A percentile compares a stretch with the other conserved stretches of the same genome.
Conservation (phyloP, 2,888 invertebrate genomes). For the Drosophila prolongata region DNA sequence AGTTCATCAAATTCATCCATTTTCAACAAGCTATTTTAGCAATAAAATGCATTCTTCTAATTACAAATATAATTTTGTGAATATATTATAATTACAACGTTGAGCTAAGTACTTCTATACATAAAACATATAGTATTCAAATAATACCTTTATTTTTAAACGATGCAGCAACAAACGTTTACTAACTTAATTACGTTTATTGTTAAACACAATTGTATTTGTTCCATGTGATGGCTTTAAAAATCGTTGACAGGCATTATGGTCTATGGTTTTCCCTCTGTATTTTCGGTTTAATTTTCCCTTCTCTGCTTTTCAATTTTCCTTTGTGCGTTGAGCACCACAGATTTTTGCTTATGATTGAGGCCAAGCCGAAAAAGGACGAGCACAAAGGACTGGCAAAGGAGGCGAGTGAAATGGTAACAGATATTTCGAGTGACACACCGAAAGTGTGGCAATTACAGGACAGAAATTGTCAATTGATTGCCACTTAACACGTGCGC, state of each 20-base stretch:
- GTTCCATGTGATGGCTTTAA: no score
- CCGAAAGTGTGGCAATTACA: constrained; percentile 64
- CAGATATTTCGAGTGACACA: constrained; percentile 17
- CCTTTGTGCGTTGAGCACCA: neutral
- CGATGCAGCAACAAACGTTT: no score
- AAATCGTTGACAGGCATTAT: neutral
- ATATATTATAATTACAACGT: no score
- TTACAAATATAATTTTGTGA: no score
- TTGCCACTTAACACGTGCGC: constrained; percentile 66
- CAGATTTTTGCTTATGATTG: constrained; percentile 23
- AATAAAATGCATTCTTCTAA: no score
- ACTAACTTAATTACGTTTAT: no score
- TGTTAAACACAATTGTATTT: no score
- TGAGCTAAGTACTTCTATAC: no score
- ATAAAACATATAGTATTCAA: no score
- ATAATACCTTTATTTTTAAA: no score
- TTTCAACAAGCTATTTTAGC: no score
- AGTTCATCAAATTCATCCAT: no score
- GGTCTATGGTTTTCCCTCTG: neutral
- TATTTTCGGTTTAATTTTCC: constrained; percentile 1
- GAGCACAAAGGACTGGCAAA: constrained; percentile 2
- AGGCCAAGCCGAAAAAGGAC: neutral
- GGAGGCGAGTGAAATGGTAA: constrained; percentile 7
- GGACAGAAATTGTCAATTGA: constrained; percentile 59
- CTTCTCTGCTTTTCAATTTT: constrained; percentile 1